Evolutionary conservation across 2,888 invertebrate genomes (phyloP), one percentile per base, ranked within the genome.

Genomic region (Escarpia spicata): DNA sequence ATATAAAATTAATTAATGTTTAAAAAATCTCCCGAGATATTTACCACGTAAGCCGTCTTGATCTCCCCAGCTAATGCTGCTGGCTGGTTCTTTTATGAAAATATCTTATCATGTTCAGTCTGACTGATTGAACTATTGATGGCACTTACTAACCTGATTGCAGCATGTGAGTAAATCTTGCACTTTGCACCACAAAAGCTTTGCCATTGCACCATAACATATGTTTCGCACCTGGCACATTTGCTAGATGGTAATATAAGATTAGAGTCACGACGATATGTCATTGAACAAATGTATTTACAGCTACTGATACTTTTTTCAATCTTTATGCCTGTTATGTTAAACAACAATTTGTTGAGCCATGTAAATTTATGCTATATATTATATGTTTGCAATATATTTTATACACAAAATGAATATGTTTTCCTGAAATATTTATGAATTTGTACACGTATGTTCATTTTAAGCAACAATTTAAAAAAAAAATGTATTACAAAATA

Each of bases 41-140:
- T 75, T n/a, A 26, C n/a, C 26, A 26, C 26, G 6, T 75, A 75
- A 75, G 19, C 26, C 75, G 0, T 19, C 15, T 26, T 75, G 75
- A 26, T 26, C 6, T n/a, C 52, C 9, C 52, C 6, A 15, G 52
- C 43, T 90, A 31, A 90, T 31, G 10, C 31, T 4, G 4, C 31
- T 8, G 37, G 91, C 91, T 91, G 2, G 37, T 43, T 44, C 91
- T 91, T 91, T 91, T 91, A n/a, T 6, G 26, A 91, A 15, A 91
- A 15, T 19, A 37, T 31, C 37, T 90, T 15, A 43, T 43, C 15
- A 44, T 19, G 91, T 91, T 91, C 91, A 43, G 91, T 91, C 91
- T 91, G n/a, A 91, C 91, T 43, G 91, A 91, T 8, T 91, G 91
- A 91, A 91, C 91, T 91, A 26, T 26, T 37, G 43, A 44, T 91